Evolutionary conservation across 1,140 invertebrate genomes (phyloP), one percentile per base, ranked within the genome.

Genomic region (Drosophila teissieri): DNA sequence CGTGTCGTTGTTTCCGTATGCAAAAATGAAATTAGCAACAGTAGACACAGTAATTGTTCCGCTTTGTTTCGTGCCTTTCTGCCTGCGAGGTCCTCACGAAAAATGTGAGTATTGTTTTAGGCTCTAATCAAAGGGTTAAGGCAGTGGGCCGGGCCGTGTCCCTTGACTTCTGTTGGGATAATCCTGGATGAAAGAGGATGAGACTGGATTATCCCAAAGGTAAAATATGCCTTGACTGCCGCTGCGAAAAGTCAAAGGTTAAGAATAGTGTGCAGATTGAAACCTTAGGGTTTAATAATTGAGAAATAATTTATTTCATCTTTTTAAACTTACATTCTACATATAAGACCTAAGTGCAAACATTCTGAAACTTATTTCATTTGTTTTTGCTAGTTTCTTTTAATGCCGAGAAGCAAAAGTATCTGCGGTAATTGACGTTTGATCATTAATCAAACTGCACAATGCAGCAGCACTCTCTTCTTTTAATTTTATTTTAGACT

Each of bases 361-460:
- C 36, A 22, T 65, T 37, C 37, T 27, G 31, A 64, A 46, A 44
- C 15, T 37, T 40, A 60, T 45, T 22, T 55, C 19, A 52, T 51
- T 68, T 52, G 37, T 46, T 68, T 65, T 65, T 52, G 15, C 62
- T 8, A 14, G n/a, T 61, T 31, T 52, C 37, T 68, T 49, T 27
- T 24, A 34, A 67, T 68, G 24, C 37, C 37, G 27, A 69, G 42
- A 49, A 22, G 63, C 63, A 70, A 48, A 69, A 83, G 55, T 89
- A 88, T 90, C 80, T 90, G 79, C 72, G 72, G 82, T 91, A 91
- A 91, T 91, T 91, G 90, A 91, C 90, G 83, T 72, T 80, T 65
- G 80, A 91, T 90, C 90, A 91, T 91, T 91, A 91, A 91, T 91
- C 90, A 91, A 91, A 81, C 54, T 88, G 85, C 90, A 91, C 76